Conservation (phyloP, 2,888 invertebrate genomes). For the Mythimna loreyi region DNA sequence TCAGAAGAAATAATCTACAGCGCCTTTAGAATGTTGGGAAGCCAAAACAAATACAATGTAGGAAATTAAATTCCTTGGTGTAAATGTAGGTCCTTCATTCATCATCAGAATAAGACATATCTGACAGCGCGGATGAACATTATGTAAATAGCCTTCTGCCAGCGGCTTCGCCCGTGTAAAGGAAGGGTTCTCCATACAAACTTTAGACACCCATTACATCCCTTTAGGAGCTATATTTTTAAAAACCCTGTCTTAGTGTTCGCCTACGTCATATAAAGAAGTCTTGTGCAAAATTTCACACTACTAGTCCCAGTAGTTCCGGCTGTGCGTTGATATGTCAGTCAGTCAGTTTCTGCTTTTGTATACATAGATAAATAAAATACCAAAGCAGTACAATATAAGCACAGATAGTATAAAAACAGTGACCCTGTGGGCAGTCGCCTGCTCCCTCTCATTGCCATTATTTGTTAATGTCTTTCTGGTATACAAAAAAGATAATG, state of each 20-base stretch:
- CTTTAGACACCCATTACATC: too few relatives aligned
- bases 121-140: neutral
- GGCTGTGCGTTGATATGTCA: too few relatives aligned
- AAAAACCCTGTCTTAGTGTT: too few relatives aligned
- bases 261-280: too few relatives aligned
- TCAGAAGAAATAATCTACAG: neutral
- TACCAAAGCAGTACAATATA: neutral
- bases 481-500: slow-evolving; percentile 14
- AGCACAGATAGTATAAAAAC: neutral
- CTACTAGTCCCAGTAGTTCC: too few relatives aligned
- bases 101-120: slow-evolving; percentile 8
- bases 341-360: too few relatives aligned
- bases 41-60: neutral
- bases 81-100: neutral
- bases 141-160: slow-evolving; percentile 1
- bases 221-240: too few relatives aligned
- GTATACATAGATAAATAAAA: too few relatives aligned
- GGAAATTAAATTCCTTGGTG: neutral
- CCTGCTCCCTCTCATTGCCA: slow-evolving; percentile 44
- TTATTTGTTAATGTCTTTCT: slow-evolving; percentile 7
- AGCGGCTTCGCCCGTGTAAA: too few relatives aligned
- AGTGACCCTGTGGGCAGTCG: slow-evolving; percentile 30
- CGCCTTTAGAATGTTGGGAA: slow-evolving; percentile 7
- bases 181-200: too few relatives aligned
- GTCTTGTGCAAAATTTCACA: too few relatives aligned